Percentiles rank a stretch among this genome's conserved stretches.
Evolutionary conservation across 2,797 vertebrate species (phyloP).

Genomic region (Chaunax sp.): DNA sequence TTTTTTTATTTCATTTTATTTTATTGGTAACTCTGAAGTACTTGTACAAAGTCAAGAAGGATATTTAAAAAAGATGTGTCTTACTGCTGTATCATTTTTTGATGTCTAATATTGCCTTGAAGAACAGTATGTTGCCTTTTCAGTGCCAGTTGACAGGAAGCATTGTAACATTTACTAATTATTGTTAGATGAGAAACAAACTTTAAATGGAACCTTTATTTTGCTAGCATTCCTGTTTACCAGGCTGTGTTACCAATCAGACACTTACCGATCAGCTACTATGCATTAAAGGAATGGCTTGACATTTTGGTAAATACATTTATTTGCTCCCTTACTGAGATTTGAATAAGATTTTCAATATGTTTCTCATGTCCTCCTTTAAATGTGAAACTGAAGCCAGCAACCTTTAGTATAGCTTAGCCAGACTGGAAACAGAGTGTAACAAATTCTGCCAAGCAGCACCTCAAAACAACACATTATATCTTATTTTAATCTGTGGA

Average conservation of each 20-base stretch:
- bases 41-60: slow-evolving; percentile 55
- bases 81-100: slow-evolving; percentile 33
- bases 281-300: slow-evolving; percentile 17
- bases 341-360: neutral
- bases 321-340: slow-evolving; percentile 9
- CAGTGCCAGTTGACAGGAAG: slow-evolving; percentile 44
- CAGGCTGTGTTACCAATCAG: neutral
- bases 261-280: slow-evolving; percentile 13
- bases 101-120: slow-evolving; percentile 52
- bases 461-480: neutral
- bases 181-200: slow-evolving; percentile 16
- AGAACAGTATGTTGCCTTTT: slow-evolving; percentile 50
- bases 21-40: slow-evolving; percentile 57
- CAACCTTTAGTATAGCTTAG: slow-evolving; percentile 8
- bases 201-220: slow-evolving; percentile 27
- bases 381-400: neutral
- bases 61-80: slow-evolving; percentile 54
- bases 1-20: slow-evolving; percentile 69
- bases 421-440: neutral
- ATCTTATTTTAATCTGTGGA: neutral
- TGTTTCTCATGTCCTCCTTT: neutral
- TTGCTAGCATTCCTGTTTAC: slow-evolving; percentile 11
- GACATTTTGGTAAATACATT: slow-evolving; percentile 3
- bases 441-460: neutral
- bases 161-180: slow-evolving; percentile 39